These are phyloP conservation scores for Vespertilio murinus DNA, from an alignment of 2,797 vertebrate species.

Conservation along the genomic window DNA sequence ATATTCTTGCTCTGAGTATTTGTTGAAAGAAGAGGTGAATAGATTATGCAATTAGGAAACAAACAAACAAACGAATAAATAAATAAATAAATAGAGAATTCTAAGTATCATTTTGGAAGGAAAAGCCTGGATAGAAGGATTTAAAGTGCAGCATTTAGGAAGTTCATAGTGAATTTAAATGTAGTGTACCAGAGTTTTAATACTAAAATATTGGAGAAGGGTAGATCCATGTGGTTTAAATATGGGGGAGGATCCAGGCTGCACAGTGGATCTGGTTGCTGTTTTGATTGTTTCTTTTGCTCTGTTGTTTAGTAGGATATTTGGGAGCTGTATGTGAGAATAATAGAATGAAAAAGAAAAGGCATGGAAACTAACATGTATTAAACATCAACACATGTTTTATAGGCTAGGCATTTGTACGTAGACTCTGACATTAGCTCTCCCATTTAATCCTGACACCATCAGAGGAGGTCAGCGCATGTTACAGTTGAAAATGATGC, in stretches of 20 bases:
- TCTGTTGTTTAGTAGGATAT: neutral
- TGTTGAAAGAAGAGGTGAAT: neutral
- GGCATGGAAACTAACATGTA: neutral
- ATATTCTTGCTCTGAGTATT: neutral
- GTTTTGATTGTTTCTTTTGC: neutral
- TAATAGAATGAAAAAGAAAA: neutral
- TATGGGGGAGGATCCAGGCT: neutral
- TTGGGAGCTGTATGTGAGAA: neutral
- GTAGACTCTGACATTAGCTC: neutral
- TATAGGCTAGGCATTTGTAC: neutral
- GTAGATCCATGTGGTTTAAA: neutral
- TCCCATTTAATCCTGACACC: neutral
- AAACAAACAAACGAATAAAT: neutral
- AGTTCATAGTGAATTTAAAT: neutral
- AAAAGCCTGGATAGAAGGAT: neutral
- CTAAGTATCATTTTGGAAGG: neutral
- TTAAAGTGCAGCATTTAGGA: neutral
- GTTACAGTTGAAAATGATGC: neutral
- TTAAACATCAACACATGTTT: neutral
- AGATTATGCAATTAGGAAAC: neutral
- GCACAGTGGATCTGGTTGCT: neutral
- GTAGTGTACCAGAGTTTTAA: neutral
- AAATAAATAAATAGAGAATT: neutral
- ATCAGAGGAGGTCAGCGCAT: neutral
- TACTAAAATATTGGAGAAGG: neutral